Percentiles rank a stretch among this genome's conserved stretches.
These are phyloP conservation scores for Julus scandinavius DNA, from an alignment of 2,888 invertebrate genomes.

Conservation along the genomic window DNA sequence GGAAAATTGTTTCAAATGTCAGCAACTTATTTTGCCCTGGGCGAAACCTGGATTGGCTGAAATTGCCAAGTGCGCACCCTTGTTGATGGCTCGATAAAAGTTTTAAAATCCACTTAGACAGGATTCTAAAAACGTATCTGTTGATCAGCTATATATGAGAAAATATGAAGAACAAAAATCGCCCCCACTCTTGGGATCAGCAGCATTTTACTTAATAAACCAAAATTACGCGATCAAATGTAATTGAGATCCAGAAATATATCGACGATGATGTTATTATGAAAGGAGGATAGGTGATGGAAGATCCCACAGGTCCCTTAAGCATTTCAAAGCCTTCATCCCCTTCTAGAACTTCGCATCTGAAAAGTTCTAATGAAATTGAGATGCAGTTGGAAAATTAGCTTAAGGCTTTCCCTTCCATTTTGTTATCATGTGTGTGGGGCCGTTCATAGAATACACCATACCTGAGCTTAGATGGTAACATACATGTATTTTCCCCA, in stretches of 20 bases:
- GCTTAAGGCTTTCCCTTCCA: neutral
- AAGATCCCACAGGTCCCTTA: conserved; percentile 1
- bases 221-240: conserved; percentile 4
- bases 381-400: conserved; percentile 7
- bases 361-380: conserved; percentile 12
- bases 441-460: neutral
- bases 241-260: conserved; percentile 3
- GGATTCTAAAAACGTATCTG: neutral
- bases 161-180: neutral
- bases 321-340: neutral
- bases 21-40: conserved; percentile 11
- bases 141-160: neutral
- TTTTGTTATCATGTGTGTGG: neutral
- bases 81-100: neutral
- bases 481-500: no score
- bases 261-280: conserved; percentile 21
- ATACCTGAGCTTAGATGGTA: no score
- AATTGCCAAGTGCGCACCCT: neutral
- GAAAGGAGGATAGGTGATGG: neutral
- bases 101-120: neutral
- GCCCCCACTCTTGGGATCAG: neutral
- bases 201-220: conserved; percentile 21
- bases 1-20: conserved; percentile 27
- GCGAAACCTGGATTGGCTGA: neutral
- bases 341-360: neutral